These are phyloP conservation scores for Cephalopterus ornatus DNA, from an alignment of 2,113 vertebrate species.

Conservation along the genomic window DNA sequence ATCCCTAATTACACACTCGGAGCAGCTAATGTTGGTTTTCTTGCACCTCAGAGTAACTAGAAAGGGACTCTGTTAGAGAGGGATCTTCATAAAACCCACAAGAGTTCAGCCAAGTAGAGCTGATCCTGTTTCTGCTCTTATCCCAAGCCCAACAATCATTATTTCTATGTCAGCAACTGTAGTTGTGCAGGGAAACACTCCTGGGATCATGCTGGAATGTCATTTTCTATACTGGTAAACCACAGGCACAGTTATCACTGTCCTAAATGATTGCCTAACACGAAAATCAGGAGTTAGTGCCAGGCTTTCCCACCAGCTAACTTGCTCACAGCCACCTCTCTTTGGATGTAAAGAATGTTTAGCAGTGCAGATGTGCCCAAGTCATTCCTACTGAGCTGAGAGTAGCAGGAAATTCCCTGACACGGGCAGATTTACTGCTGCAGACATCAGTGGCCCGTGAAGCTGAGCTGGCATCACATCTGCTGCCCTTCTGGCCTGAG, in stretches of 20 bases:
- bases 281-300: neutral
- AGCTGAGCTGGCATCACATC: neutral
- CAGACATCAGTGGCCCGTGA: neutral
- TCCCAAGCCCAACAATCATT: neutral
- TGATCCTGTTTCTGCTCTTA: neutral
- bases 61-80: neutral
- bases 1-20: neutral
- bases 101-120: neutral
- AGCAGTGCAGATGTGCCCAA: neutral
- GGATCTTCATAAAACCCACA: neutral
- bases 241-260: neutral
- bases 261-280: neutral
- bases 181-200: neutral
- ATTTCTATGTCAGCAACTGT: neutral
- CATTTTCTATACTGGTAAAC: neutral
- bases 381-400: neutral
- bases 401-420: neutral
- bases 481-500: neutral
- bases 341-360: neutral
- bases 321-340: fast-evolving
- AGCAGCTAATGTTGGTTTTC: neutral
- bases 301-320: neutral
- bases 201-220: neutral
- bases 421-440: neutral
- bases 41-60: neutral